Evolutionary conservation across 2,888 invertebrate genomes (phyloP).

Genomic region (Philereme transversata): DNA sequence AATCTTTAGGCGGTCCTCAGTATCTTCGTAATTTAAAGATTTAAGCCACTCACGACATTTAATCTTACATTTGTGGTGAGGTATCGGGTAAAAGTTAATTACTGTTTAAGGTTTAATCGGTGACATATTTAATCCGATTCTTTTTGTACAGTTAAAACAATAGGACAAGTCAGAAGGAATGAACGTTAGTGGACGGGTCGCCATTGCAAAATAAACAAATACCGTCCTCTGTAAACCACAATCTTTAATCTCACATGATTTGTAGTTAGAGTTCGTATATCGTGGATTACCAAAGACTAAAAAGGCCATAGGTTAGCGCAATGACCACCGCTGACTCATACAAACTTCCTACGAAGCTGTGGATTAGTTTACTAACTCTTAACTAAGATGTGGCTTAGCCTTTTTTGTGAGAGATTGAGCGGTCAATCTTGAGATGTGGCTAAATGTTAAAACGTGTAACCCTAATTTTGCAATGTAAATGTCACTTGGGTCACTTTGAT

Average conservation of each 20-base stretch:
- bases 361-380: neutral
- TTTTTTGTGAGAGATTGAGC: constrained; percentile 27
- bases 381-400: constrained; percentile 9
- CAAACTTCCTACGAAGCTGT: constrained; percentile 3
- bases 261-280: constrained; percentile 21
- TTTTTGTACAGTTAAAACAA: too few relatives aligned
- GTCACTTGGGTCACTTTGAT: constrained; percentile 10
- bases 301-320: constrained; percentile 28
- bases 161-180: too few relatives aligned
- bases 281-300: constrained; percentile 19
- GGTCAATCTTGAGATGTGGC: constrained; percentile 27
- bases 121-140: too few relatives aligned
- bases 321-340: constrained; percentile 16
- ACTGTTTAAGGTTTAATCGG: too few relatives aligned
- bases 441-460: constrained; percentile 23
- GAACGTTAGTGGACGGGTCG: too few relatives aligned
- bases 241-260: constrained; percentile 26
- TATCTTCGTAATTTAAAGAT: too few relatives aligned
- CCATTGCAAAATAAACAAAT: constrained; percentile 17
- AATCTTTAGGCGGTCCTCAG: too few relatives aligned
- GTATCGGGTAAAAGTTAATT: too few relatives aligned
- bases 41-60: too few relatives aligned
- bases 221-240: constrained; percentile 1
- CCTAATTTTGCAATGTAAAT: constrained; percentile 29
- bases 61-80: too few relatives aligned